Evolutionary conservation across 2,113 vertebrate species (phyloP), one percentile per base, ranked within the genome.

Genomic region (Crotophaga sulcirostris): DNA sequence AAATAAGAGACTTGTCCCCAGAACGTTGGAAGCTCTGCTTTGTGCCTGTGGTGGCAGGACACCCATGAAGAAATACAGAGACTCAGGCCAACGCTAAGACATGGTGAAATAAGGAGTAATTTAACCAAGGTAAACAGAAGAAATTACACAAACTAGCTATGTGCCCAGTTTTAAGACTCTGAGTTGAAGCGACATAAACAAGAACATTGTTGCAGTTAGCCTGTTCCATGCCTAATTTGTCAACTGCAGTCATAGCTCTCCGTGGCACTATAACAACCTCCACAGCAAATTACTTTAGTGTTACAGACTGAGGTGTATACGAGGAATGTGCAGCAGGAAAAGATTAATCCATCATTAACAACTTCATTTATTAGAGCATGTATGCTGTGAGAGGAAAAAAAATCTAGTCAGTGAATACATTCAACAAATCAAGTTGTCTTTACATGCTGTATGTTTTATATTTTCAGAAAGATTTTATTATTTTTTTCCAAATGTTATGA

Each of bases 211-310:
- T 74, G 69, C 42, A 58, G 54, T 83, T 90, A 64, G 28, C 25
- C 63, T 86, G 63, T 52, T 94, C 34, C 13, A 24, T 25, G 29
- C 33, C 64, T 88, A n/a, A 89, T 96, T 93, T 96, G 72, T 88
- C 85, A 86, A 14, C 33, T 40, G 34, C 34, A 40, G 75, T 77
- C 87, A 88, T 90, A 87, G 81, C 16, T 93, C 55, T 94, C 72
- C 25, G 16, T 77, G 82, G 75, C 68, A 77, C 28, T 51, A 88
- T 83, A 64, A 47, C 51, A 60, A 28, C 29, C 29, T 74, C 36
- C 33, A 67, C 47, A 83, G 62, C 13, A 63, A 93, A 95, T 63
- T 33, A 90, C 67, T 88, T 47, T 34, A 67, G 38, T 29, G 47
- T 74, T 72, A 74, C 63, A 92, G 21, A 60, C 45, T 67, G 51